Percentiles rank a stretch among this genome's conserved stretches.
These are phyloP conservation scores for Tinamus major DNA, from an alignment of 2,797 vertebrate genomes.

Conservation along the genomic window DNA sequence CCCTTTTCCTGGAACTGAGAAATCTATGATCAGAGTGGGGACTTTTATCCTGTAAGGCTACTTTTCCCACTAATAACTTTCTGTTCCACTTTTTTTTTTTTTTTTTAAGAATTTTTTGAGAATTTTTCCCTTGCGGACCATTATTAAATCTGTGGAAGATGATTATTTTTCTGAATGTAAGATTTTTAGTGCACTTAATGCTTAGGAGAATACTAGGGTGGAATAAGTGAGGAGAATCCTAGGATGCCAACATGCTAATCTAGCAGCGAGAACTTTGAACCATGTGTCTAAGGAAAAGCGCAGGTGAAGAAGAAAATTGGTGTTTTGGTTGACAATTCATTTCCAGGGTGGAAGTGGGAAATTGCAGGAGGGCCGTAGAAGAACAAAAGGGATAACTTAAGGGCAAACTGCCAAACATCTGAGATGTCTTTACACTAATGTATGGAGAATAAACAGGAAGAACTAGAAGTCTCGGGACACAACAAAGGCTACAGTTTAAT, in stretches of 20 bases:
- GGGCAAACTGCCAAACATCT: slow-evolving; percentile 71
- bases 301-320: slow-evolving; percentile 43
- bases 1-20: neutral
- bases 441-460: slow-evolving; percentile 73
- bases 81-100: neutral
- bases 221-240: slow-evolving; percentile 2
- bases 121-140: neutral
- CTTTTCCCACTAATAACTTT: neutral
- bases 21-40: neutral
- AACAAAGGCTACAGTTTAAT: slow-evolving; percentile 54
- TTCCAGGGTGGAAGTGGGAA: slow-evolving; percentile 42
- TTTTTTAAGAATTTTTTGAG: neutral
- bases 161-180: neutral
- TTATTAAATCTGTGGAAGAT: neutral
- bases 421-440: slow-evolving; percentile 58
- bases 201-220: neutral
- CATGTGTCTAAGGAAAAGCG: slow-evolving; percentile 1
- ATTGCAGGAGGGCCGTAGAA: slow-evolving; percentile 24
- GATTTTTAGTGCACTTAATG: neutral
- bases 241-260: neutral
- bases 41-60: neutral
- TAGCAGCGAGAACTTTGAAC: neutral
- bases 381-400: slow-evolving; percentile 42
- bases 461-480: slow-evolving; percentile 53
- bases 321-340: slow-evolving; percentile 19